Conservation (phyloP, 2,113 vertebrate species). For the Sminthopsis crassicaudata region DNA sequence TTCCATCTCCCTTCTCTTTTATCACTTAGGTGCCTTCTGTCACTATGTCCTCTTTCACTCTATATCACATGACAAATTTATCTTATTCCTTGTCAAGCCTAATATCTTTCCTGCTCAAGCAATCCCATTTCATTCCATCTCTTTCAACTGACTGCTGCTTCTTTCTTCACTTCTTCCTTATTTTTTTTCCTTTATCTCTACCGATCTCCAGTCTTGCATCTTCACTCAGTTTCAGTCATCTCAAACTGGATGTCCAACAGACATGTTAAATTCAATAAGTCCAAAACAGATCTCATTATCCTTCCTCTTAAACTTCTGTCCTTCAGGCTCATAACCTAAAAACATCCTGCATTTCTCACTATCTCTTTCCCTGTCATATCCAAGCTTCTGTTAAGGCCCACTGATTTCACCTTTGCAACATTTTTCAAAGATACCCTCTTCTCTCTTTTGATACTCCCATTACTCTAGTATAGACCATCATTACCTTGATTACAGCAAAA, state of each 20-base stretch:
- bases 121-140: neutral
- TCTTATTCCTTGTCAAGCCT: neutral
- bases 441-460: neutral
- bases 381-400: neutral
- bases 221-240: neutral
- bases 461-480: neutral
- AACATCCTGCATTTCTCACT: too few relatives aligned
- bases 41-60: neutral
- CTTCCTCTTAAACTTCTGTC: neutral
- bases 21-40: neutral
- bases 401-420: neutral
- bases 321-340: neutral
- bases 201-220: neutral
- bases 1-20: neutral
- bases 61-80: too few relatives aligned
- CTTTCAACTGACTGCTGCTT: neutral
- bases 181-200: neutral
- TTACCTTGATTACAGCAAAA: neutral
- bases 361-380: neutral
- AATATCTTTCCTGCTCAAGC: too few relatives aligned
- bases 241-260: neutral
- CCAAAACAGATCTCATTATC: neutral
- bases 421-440: neutral
- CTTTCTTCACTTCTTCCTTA: neutral
- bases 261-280: neutral